These are phyloP conservation scores for Ramphastos sulfuratus DNA, from an alignment of 2,113 vertebrate species.

Conservation along the genomic window DNA sequence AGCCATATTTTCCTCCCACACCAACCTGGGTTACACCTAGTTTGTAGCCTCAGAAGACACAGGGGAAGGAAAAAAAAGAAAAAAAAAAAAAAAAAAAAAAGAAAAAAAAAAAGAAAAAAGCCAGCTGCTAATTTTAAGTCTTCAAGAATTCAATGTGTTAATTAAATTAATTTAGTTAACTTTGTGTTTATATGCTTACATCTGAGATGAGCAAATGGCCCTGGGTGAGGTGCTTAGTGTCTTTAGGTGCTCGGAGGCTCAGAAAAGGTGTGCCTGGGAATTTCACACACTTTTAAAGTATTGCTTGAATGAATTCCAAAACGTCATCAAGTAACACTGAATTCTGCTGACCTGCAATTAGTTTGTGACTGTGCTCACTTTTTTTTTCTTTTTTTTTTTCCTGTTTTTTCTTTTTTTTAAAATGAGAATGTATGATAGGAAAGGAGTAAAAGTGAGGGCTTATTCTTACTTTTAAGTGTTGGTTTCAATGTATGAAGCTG, in stretches of 20 bases:
- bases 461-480: not conserved
- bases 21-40: not conserved
- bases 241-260: not conserved
- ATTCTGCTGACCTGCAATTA: not conserved
- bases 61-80: too few relatives aligned
- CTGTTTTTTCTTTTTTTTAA: too few relatives aligned
- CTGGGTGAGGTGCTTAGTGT: not conserved
- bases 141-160: not conserved
- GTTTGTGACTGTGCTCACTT: not conserved
- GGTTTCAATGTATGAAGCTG: not conserved
- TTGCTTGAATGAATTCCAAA: not conserved
- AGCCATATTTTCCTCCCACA: accelerated
- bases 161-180: not conserved
- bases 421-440: not conserved
- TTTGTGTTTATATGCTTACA: not conserved
- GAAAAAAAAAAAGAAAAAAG: too few relatives aligned
- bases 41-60: not conserved
- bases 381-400: too few relatives aligned
- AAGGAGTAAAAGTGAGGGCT: not conserved
- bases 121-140: not conserved
- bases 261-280: not conserved
- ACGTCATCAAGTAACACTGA: not conserved
- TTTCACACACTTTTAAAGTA: not conserved
- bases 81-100: not conserved
- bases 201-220: not conserved